These are phyloP conservation scores for Horisme vitalbata DNA, from an alignment of 2,888 invertebrate genomes.

Conservation along the genomic window DNA sequence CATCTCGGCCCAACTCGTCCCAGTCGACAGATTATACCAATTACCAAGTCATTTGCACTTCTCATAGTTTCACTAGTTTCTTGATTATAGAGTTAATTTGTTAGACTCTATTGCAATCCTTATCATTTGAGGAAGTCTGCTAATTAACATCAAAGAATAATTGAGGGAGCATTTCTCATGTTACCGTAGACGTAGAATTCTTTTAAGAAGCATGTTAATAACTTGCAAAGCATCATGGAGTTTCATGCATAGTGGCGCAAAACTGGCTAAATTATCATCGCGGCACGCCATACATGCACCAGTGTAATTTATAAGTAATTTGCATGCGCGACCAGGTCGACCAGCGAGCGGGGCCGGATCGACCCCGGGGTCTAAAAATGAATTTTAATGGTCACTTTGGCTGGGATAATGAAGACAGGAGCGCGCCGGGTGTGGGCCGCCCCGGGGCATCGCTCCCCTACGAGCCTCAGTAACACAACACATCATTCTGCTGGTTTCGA, in stretches of 20 bases:
- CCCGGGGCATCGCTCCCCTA: conserved; percentile 44
- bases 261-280: conserved; percentile 7
- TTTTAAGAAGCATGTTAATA: too few species aligned
- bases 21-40: conserved; percentile 14
- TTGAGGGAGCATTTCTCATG: too few species aligned
- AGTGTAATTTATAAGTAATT: conserved; percentile 31
- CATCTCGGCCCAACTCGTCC: too few species aligned
- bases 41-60: conserved; percentile 15
- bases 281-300: conserved; percentile 3
- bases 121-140: too few species aligned
- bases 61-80: not conserved
- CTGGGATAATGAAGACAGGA: conserved; percentile 63
- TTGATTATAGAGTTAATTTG: not conserved
- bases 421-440: conserved; percentile 35
- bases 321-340: conserved; percentile 12
- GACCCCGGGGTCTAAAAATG: conserved; percentile 60
- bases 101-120: too few species aligned
- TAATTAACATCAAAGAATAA: too few species aligned
- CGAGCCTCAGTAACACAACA: conserved; percentile 31
- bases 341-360: conserved; percentile 30
- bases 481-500: conserved; percentile 22
- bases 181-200: too few species aligned
- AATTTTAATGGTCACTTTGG: conserved; percentile 75
- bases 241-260: too few species aligned
- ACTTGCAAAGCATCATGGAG: not conserved